Conservation (phyloP, 2,888 invertebrate genomes). For the Leptinotarsa rubiginosa region DNA sequence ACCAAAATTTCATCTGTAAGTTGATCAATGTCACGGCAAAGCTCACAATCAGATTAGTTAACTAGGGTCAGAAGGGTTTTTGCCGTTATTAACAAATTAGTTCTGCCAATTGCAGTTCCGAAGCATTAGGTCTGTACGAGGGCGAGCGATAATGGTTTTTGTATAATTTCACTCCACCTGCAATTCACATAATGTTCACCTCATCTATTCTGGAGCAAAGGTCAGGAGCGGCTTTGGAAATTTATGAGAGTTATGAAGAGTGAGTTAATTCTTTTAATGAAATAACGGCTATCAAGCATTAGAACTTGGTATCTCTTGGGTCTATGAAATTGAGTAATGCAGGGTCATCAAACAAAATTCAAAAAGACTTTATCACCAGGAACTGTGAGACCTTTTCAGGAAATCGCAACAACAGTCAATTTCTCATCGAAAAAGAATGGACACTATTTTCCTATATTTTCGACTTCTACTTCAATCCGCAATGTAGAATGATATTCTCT, state of each 20-base stretch:
- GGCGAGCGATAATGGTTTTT: slow-evolving; percentile 9
- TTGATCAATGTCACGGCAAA: not conserved
- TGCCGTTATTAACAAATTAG: slow-evolving; percentile 13
- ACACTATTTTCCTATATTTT: too few relatives aligned
- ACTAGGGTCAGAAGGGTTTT: slow-evolving; percentile 10
- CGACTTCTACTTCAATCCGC: too few relatives aligned
- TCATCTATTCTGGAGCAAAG: not conserved
- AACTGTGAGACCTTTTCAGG: too few relatives aligned
- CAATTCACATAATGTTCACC: slow-evolving; percentile 3
- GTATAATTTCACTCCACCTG: slow-evolving; percentile 8
- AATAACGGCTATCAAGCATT: too few relatives aligned
- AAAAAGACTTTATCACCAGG: too few relatives aligned
- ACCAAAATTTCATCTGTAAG: not conserved
- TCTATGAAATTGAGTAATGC: too few relatives aligned
- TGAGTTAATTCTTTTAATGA: too few relatives aligned
- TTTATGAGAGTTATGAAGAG: not conserved
- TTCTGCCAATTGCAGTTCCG: slow-evolving; percentile 5
- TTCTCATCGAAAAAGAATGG: too few relatives aligned
- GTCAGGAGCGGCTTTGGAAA: not conserved
- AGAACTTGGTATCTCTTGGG: too few relatives aligned
- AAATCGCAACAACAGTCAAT: too few relatives aligned
- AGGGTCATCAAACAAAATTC: too few relatives aligned
- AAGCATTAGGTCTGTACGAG: not conserved
- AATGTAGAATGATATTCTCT: too few relatives aligned
- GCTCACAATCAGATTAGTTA: not conserved